These are phyloP conservation scores for Microctonus hyperodae DNA, from an alignment of 2,888 invertebrate species.

Conservation along the genomic window DNA sequence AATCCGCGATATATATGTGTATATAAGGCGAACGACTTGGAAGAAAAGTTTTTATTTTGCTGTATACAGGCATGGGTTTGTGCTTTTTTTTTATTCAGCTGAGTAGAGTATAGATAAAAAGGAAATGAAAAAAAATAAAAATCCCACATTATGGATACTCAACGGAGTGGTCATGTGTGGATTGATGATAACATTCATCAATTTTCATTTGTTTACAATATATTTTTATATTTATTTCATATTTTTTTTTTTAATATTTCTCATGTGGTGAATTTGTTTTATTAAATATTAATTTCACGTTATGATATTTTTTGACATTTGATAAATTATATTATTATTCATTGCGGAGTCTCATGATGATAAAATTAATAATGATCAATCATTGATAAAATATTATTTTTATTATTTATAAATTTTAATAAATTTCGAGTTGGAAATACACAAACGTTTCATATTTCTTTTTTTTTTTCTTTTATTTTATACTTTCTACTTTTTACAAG, in stretches of 20 bases:
- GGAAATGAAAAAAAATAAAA: not conserved
- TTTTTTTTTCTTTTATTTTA: not conserved
- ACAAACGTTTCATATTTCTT: not conserved
- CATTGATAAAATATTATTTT: not conserved
- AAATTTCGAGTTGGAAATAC: not conserved
- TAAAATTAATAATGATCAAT: not conserved
- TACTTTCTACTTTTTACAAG: not conserved
- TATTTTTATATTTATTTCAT: not conserved
- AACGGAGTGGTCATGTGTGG: constrained; percentile 12
- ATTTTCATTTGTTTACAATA: not conserved
- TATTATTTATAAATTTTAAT: not conserved
- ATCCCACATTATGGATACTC: constrained; percentile 5
- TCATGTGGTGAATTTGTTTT: not conserved
- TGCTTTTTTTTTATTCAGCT: not conserved
- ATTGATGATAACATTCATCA: constrained; percentile 11
- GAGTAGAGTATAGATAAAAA: not conserved
- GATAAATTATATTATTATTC: not conserved
- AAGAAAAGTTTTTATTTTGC: constrained; percentile 4
- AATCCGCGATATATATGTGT: constrained; percentile 13
- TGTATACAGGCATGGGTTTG: not conserved
- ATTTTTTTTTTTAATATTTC: not conserved
- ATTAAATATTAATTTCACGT: not conserved
- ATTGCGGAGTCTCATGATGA: too few species aligned
- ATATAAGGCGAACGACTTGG: constrained; percentile 2
- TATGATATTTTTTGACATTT: not conserved